Base-by-base conservation (phyloP, 2,797 vertebrate genomes). In the Sebastes iracundus region DNA sequence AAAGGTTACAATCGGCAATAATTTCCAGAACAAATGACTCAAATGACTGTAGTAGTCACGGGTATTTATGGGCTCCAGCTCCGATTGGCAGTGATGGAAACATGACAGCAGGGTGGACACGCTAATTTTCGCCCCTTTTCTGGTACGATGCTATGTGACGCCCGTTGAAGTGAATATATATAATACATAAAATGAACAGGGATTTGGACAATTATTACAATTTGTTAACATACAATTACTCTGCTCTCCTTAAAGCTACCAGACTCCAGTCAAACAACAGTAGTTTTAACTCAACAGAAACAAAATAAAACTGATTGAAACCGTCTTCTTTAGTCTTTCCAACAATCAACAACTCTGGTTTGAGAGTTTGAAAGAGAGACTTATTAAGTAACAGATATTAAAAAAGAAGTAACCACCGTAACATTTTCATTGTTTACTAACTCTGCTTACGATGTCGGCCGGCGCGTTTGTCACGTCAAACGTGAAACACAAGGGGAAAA, bases 401-500 rank as follows among this genome's bases (percentile, higher is more conserved):
- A 49, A 49, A 46, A 0, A 49, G 42, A 49, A 49, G 42, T 49
- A 49, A 49, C 42, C 16, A 49, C 42, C 42, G 6, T 49, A 49
- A 49, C 42, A 20, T 49, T 49, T 49, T 49, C 42, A 49, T 18
- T 49, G 42, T 49, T 49, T 7, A 18, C 42, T 46, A 46, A 46
- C 42, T 18, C 42, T 46, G 42, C 42, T 46, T 18, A 9, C 18
- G 7, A 0, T 49, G 46, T 49, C 2, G 18, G 46, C 46, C 16
- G 7, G 46, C 42, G 16, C 16, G 6, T 49, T 49, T 49, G 42
- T 49, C 0, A 49, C 16, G 0, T 49, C 42, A 49, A 49, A 18
- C 42, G 42, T 49, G 1, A 49, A 49, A 20, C 46, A 20, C 3
- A 20, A 49, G 46, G 46, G 7, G 0, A 4, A 49, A 20, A 20